Base-by-base conservation (phyloP, 2,113 vertebrate genomes). In the Leuciscus idus region DNA sequence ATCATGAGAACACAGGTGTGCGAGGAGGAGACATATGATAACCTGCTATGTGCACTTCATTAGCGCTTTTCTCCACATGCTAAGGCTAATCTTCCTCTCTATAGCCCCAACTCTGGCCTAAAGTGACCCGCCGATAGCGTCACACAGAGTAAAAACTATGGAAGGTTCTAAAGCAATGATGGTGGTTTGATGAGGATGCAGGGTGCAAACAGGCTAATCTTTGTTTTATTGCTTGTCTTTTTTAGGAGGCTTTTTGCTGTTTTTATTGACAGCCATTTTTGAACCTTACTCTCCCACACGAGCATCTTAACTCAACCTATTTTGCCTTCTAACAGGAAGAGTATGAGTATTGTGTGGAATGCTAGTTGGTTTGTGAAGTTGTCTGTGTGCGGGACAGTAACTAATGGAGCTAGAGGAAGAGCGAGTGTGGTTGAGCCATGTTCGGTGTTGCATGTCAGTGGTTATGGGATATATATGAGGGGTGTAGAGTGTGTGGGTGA, bases 1-100 rank as follows among this genome's bases (percentile, higher is more conserved):
- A 93, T 94, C 92, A 94, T 83, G 86, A 89, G 88, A 90, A 86
- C 90, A 90, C 85, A 89, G 91, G 91, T 86, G 88, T 77, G 89
- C 88, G 88, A 76, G 86, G 84, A 89, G 82, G 33, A 48, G 90
- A 86, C 82, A 83, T 83, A 80, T 48, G 10, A 76, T 91, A 91
- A 91, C 90, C 88, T 79, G 52, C 74, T 87, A 86, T 39, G 83
- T 87, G 72, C 82, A 81, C 83, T 84, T 86, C 87, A 93, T 93
- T 92, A 90, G 86, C 87, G 87, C 90, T 84, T 43, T 84, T 86
- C 72, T 88, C 64, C 48, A 33, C 46, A 15, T 64, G 80, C 77
- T 84, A 30, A 84, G 81, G 66, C 28, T 81, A 62, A 81, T 83
- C 68, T 33, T 74, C n/a, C 17, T 64, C 48, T 74, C 9, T 73